phyloP scores from a whole-genome alignment of 2,888 invertebrate genomes.

The Ramazzottius varieornatus region DNA sequence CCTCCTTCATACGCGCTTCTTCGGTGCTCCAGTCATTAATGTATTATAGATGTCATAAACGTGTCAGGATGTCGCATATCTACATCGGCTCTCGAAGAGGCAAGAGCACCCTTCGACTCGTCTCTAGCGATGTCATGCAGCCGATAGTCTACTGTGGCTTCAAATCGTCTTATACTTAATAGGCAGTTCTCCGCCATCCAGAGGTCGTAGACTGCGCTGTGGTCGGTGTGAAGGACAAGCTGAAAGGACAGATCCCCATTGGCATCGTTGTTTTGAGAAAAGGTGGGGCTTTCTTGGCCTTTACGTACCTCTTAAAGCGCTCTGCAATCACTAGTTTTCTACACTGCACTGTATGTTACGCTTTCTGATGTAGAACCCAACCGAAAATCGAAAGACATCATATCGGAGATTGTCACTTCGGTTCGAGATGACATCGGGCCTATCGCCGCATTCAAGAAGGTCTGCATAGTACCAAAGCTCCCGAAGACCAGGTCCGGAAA shows the following conservation, averaged over 20 bases:
- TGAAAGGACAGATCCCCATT: conserved; percentile 67
- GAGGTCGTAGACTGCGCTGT: conserved; percentile 63
- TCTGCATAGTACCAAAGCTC: conserved; percentile 46
- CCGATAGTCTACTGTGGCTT: neutral
- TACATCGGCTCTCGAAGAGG: conserved; percentile 61
- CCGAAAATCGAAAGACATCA: conserved; percentile 30
- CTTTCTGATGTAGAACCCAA: conserved; percentile 21
- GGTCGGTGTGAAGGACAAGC: conserved; percentile 58
- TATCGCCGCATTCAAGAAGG: conserved; percentile 58
- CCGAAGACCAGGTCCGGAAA: conserved; percentile 68
- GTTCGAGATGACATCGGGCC: conserved; percentile 47
- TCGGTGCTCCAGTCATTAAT: neutral
- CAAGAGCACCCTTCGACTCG: conserved; percentile 7
- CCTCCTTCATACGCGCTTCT: no score
- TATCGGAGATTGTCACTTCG: conserved; percentile 30
- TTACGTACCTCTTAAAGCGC: neutral
- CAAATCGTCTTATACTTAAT: neutral
- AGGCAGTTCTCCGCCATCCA: conserved; percentile 53
- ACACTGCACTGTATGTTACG: neutral
- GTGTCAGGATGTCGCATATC: conserved; percentile 76
- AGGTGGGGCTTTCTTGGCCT: no score
- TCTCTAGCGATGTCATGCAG: neutral
- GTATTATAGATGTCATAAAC: conserved; percentile 50
- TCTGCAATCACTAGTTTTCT: neutral
- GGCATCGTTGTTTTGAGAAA: conserved; percentile 55